phyloP scores from a whole-genome alignment of 2,797 vertebrate species.

The Sebastes baramenuke region DNA sequence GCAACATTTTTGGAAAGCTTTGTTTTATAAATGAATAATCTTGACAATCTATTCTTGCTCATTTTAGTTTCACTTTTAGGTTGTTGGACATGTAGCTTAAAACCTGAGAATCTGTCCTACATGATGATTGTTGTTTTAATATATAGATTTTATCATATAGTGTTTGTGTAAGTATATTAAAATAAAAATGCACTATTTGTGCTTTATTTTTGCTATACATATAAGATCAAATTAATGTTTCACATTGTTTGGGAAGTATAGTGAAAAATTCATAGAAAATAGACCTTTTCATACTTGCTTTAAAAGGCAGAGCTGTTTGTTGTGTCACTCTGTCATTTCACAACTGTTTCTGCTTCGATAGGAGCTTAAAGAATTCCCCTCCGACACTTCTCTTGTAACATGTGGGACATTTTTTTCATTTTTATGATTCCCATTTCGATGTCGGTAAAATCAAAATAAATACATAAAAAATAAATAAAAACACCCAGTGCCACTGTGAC shows the following conservation, averaged over 20 bases:
- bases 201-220: neutral
- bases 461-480: neutral
- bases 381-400: conserved; percentile 37
- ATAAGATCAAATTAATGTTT: neutral
- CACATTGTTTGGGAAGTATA: neutral
- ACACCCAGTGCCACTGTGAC: neutral
- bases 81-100: neutral
- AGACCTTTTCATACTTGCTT: neutral
- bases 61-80: conserved; percentile 28
- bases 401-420: conserved; percentile 25
- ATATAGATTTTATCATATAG: neutral
- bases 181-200: conserved; percentile 6
- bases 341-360: conserved; percentile 5
- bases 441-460: conserved; percentile 24
- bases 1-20: neutral
- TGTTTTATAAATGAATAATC: neutral
- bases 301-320: conserved; percentile 3
- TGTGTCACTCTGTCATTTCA: conserved; percentile 57
- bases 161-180: neutral
- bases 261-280: neutral
- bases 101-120: neutral
- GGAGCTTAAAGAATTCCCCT: conserved; percentile 58
- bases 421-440: conserved; percentile 16
- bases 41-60: neutral
- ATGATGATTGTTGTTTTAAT: neutral